Evolutionary conservation across 2,797 vertebrate species (phyloP), one percentile per base, ranked within the genome.

Genomic region (Molossus alvarezi): DNA sequence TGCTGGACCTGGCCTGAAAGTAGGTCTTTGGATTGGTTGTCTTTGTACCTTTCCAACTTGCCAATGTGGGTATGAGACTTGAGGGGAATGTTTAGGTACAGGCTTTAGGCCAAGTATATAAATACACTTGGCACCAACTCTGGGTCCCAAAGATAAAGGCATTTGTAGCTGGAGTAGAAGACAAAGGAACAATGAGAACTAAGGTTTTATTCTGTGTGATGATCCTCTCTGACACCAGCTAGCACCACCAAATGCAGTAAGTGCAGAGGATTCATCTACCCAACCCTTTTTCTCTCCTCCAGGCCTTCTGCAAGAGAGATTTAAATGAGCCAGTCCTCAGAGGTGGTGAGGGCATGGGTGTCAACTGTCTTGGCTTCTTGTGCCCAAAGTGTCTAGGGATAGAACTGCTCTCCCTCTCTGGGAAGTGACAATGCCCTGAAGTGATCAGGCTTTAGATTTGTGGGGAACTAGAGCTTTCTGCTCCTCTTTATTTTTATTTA

Each of bases 11-110:
- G 73, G 23, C 62, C 48, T 92, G 81, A 92, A 91, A 83, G 53
- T 67, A 80, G n/a, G 23, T 69, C 58, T 94, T 92, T 95, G 85
- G 41, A 67, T 60, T 84, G 58, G 67, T 60, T 84, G 58, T 80
- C 37, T 79, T n/a, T 88, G 71, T 76, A 95, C 37, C 88, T 77
- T 87, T 84, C 76, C 41, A 96, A 60, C n/a, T 91, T 84, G 33
- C 67, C 72, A 94, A 72, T 71, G 65, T 87, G 53, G n/a, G 33
- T 82, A 33, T 75, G 58, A 88, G 60, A 80, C 65, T 55, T 65
- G 60, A 95, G 23, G 20, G 53, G 92, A 83, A 37, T 69, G 23
- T 91, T 92, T 67, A 92, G 45, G 64, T 41, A 45, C 69, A 64
- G 75, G 37, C 51, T 88, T 91, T 71, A 81, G 51, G 60, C 13